Base-by-base conservation (phyloP, 2,797 vertebrate species). In the Protonibea diacanthus region DNA sequence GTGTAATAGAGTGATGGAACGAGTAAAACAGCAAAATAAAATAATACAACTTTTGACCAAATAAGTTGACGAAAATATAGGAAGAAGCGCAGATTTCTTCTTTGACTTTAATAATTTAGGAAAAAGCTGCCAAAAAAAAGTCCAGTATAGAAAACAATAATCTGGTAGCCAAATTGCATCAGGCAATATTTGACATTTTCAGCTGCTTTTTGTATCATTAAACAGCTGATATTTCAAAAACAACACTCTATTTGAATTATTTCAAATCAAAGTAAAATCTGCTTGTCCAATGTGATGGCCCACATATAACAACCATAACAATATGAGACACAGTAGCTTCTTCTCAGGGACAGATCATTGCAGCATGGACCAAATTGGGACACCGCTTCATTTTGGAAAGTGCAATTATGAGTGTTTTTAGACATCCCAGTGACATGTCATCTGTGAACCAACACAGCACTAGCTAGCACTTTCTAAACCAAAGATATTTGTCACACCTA, bases 401-500 rank as follows among this genome's bases (percentile, higher is more conserved):
- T 84, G 88, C 90, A 92, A 92, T 93, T 91, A 89, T 72, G 84
- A 89, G 87, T 87, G 82, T 87, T 93, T 89, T 87, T 48, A 84
- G 87, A 91, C 88, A 73, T 74, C 81, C 66, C 71, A 78, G 85
- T 90, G 90, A 91, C 88, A 89, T 89, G 90, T 92, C 83, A 78
- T 91, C 86, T 83, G 83, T 90, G 87, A 93, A 89, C 80, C 88
- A 88, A 90, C 83, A 85, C 71, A 89, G 81, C 86, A 86, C 80
- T 90, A 71, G 89, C 90, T 90, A 69, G 89, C 90, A 89, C 86
- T 88, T 88, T 85, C 83, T 69, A 87, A 91, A 89, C 86, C 86
- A 88, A 71, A 91, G 89, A 92, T 94, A 91, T 94, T 94, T 94
- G 92, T 95, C 94, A 93, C 92, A 94, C 93, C 93, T 92, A 90